A percentile compares a stretch with the other conserved stretches of the same genome.
These are phyloP conservation scores for Phyllostomus discolor DNA, from an alignment of 2,113 vertebrate genomes.

Conservation along the genomic window DNA sequence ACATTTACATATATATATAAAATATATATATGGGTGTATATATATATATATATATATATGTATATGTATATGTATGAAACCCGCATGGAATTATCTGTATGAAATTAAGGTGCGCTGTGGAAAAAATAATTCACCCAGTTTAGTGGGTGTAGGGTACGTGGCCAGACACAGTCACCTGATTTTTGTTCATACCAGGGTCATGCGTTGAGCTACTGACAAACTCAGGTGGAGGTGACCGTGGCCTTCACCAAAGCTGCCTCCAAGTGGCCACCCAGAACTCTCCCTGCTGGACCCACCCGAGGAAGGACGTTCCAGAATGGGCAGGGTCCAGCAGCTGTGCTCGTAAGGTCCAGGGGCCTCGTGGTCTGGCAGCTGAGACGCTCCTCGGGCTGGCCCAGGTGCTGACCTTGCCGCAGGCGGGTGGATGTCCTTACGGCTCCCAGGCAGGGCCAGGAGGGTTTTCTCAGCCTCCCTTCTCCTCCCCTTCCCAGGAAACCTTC, in stretches of 20 bases:
- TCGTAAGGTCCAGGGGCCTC: background rate
- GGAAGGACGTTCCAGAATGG: background rate
- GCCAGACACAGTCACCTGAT: slow-evolving; percentile 69
- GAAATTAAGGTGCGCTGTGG: slow-evolving; percentile 63
- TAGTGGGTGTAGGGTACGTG: slow-evolving; percentile 74
- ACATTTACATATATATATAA: slow-evolving; percentile 72
- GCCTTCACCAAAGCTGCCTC: slow-evolving; percentile 70
- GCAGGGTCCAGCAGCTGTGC: background rate
- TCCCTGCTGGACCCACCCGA: background rate
- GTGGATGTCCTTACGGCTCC: background rate
- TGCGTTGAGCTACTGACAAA: slow-evolving; percentile 75
- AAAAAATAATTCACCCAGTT: slow-evolving; percentile 65
- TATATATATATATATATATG: slow-evolving; percentile 42
- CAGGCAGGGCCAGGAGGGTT: background rate
- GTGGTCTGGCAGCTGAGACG: background rate
- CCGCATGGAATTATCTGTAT: slow-evolving; percentile 59
- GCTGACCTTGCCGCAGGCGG: slow-evolving; percentile 33
- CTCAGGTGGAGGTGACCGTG: slow-evolving; percentile 69
- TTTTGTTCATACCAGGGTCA: slow-evolving; percentile 68
- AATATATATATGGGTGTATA: slow-evolving; percentile 63
- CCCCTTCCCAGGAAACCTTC: slow-evolving; percentile 47
- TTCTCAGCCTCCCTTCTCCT: background rate
- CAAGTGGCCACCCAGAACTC: slow-evolving; percentile 38
- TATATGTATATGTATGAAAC: slow-evolving; percentile 65
- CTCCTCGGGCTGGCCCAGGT: slow-evolving; percentile 34